These are phyloP conservation scores for Danio choprae DNA, from an alignment of 2,797 vertebrate species.

Conservation along the genomic window DNA sequence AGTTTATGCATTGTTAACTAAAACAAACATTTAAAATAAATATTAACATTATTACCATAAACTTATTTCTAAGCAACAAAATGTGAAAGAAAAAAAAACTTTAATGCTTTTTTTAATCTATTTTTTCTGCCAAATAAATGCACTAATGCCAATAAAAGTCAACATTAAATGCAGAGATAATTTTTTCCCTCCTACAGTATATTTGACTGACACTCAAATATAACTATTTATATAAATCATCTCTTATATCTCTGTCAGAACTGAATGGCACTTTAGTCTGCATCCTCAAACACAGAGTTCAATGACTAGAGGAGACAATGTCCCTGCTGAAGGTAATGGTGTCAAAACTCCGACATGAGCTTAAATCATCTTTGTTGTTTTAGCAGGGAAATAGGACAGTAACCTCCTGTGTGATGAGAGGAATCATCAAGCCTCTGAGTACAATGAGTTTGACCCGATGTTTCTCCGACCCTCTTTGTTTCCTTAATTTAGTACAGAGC, in stretches of 20 bases:
- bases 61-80: too few species aligned
- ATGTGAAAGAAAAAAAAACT: too few species aligned
- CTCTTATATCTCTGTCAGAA: neutral
- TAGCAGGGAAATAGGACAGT: conserved; percentile 29
- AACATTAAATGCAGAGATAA: too few species aligned
- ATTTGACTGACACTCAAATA: too few species aligned
- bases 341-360: conserved; percentile 16
- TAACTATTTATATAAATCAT: neutral
- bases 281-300: conserved; percentile 1
- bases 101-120: too few species aligned
- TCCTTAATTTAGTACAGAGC: conserved; percentile 57
- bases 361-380: conserved; percentile 44
- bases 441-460: conserved; percentile 46
- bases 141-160: too few species aligned
- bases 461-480: conserved; percentile 52
- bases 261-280: neutral
- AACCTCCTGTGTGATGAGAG: conserved; percentile 33
- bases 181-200: too few species aligned
- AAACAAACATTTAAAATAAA: too few species aligned
- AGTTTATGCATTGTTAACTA: too few species aligned
- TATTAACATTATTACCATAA: too few species aligned
- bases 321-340: conserved; percentile 26
- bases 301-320: conserved; percentile 22
- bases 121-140: too few species aligned
- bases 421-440: conserved; percentile 37